A percentile compares a stretch with the other conserved stretches of the same genome.
phyloP scores from a whole-genome alignment of 2,113 vertebrate species.

The Gymnarchus niloticus region DNA sequence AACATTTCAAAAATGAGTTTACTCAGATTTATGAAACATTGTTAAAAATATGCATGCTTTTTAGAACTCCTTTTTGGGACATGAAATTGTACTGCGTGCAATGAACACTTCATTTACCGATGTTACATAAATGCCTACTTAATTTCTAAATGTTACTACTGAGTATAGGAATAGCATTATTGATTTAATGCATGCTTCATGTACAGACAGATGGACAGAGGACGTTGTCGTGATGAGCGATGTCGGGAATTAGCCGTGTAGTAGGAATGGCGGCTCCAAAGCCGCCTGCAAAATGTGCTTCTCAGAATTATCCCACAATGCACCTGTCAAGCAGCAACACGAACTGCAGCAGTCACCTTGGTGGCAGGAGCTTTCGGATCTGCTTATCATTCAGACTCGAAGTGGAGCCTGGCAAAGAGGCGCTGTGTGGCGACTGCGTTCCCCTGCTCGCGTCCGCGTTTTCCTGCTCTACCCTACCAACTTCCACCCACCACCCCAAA shows the following conservation, averaged over 20 bases:
- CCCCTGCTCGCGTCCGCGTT: background rate
- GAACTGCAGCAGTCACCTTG: background rate
- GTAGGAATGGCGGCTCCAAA: background rate
- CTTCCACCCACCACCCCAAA: background rate
- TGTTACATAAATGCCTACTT: background rate
- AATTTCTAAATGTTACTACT: background rate
- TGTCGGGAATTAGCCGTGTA: background rate
- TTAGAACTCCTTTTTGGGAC: background rate
- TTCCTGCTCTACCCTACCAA: background rate
- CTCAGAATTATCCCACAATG: background rate
- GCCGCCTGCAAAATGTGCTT: background rate
- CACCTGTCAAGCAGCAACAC: background rate
- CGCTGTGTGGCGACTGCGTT: background rate
- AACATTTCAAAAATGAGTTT: slow-evolving; percentile 19
- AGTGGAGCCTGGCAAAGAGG: background rate
- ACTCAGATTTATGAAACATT: background rate
- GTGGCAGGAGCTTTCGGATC: background rate
- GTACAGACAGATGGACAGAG: background rate
- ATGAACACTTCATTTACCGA: background rate
- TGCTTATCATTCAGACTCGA: background rate
- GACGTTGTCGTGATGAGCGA: background rate
- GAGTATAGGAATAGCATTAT: background rate
- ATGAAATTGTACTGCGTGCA: background rate
- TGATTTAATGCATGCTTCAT: background rate
- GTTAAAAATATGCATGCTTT: background rate